Conservation (phyloP, 2,888 invertebrate species). For the Limenitis camilla region DNA sequence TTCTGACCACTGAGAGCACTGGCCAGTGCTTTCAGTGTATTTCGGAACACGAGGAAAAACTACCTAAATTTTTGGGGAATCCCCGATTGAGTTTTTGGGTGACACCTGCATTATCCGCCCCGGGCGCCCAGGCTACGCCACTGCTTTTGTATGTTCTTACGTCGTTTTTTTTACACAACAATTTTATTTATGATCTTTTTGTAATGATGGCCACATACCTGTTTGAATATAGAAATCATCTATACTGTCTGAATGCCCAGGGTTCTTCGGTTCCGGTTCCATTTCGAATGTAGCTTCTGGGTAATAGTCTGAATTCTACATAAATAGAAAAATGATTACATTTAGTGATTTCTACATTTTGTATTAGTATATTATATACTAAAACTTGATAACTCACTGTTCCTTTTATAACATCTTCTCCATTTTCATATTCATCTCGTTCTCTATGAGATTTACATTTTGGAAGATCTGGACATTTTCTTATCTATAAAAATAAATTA, state of each 20-base stretch:
- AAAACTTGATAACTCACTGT: neutral
- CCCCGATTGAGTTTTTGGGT: too few species aligned
- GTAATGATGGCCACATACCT: constrained; percentile 30
- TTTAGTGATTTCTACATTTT: too few species aligned
- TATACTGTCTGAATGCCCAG: constrained; percentile 30
- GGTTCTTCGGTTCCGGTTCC: constrained; percentile 38
- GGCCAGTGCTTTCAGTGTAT: too few species aligned
- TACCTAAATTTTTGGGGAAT: too few species aligned
- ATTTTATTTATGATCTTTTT: too few species aligned
- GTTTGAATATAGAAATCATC: constrained; percentile 37
- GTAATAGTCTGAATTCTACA: constrained; percentile 30
- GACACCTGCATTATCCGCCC: too few species aligned
- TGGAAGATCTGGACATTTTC: constrained; percentile 49
- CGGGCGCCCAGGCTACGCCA: too few species aligned
- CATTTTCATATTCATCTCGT: constrained; percentile 13
- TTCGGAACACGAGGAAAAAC: too few species aligned
- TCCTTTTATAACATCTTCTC: neutral
- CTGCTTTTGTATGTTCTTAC: too few species aligned
- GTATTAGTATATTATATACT: too few species aligned
- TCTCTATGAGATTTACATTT: constrained; percentile 32
- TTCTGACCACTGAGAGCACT: too few species aligned
- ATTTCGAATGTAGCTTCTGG: constrained; percentile 55
- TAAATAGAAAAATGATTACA: neutral
- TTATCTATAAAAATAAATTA: constrained; percentile 38
- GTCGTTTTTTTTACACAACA: too few species aligned